Conservation (phyloP, 2,113 vertebrate genomes). For the Dendropsophus ebraccatus region DNA sequence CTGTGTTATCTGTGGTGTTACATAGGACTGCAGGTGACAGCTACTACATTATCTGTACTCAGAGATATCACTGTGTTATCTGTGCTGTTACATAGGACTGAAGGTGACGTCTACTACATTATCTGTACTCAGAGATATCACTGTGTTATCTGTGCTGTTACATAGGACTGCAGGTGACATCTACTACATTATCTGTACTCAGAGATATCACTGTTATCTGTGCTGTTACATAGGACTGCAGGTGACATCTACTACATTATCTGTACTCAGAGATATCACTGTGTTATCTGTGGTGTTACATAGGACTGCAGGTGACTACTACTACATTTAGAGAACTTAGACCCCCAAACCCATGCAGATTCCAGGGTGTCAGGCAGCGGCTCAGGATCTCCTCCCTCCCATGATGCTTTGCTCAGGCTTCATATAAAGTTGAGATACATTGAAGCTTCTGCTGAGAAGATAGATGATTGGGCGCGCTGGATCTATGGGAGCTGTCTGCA, state of each 20-base stretch:
- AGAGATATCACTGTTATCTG: not conserved
- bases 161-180: not conserved
- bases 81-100: slow-evolving; percentile 12
- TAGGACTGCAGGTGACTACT: not conserved
- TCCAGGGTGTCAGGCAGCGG: not conserved
- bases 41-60: not conserved
- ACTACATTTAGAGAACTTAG: not conserved
- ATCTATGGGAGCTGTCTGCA: not conserved
- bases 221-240: slow-evolving; percentile 10
- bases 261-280: not conserved
- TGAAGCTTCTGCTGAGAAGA: slow-evolving; percentile 10
- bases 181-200: not conserved
- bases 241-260: not conserved
- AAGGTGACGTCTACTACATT: not conserved
- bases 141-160: not conserved
- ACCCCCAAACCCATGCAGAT: not conserved
- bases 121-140: not conserved
- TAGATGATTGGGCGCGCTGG: not conserved
- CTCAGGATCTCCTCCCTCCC: not conserved
- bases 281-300: slow-evolving; percentile 11
- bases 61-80: slow-evolving; percentile 10
- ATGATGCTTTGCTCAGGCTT: slow-evolving; percentile 18
- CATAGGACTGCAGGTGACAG: not conserved
- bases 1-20: not conserved
- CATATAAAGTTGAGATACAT: not conserved